These are phyloP conservation scores for Yponomeuta malinellus DNA, from an alignment of 2,888 invertebrate species.

Conservation along the genomic window DNA sequence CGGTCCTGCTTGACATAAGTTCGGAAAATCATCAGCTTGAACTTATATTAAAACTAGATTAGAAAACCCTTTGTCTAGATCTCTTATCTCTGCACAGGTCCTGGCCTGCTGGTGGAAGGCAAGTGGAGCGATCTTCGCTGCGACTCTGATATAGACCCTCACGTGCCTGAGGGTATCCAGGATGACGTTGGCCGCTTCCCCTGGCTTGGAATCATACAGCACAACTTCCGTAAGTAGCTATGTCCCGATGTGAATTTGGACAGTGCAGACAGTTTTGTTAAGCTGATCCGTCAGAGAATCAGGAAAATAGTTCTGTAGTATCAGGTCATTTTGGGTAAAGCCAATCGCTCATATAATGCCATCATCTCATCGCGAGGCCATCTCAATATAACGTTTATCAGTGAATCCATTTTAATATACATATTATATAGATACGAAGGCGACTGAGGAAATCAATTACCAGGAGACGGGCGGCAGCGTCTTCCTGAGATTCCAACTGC, in stretches of 20 bases:
- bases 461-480: too few relatives aligned
- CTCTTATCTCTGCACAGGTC: neutral
- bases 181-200: conserved; percentile 44
- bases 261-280: neutral
- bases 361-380: too few relatives aligned
- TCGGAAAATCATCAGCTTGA: too few relatives aligned
- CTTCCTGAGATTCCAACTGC: too few relatives aligned
- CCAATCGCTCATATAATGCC: neutral
- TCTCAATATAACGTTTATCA: too few relatives aligned
- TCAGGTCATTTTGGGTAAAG: too few relatives aligned
- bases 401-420: too few relatives aligned
- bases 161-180: conserved; percentile 32
- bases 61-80: neutral
- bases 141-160: conserved; percentile 33
- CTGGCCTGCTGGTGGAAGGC: conserved; percentile 14
- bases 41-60: too few relatives aligned
- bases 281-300: neutral
- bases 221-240: conserved; percentile 40
- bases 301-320: too few relatives aligned
- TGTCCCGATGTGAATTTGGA: conserved; percentile 9
- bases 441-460: too few relatives aligned
- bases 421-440: too few relatives aligned
- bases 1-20: too few relatives aligned
- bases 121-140: conserved; percentile 36
- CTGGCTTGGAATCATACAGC: conserved; percentile 53